Evolutionary conservation across 2,888 invertebrate species (phyloP).

Genomic region (Ophion costatus): DNA sequence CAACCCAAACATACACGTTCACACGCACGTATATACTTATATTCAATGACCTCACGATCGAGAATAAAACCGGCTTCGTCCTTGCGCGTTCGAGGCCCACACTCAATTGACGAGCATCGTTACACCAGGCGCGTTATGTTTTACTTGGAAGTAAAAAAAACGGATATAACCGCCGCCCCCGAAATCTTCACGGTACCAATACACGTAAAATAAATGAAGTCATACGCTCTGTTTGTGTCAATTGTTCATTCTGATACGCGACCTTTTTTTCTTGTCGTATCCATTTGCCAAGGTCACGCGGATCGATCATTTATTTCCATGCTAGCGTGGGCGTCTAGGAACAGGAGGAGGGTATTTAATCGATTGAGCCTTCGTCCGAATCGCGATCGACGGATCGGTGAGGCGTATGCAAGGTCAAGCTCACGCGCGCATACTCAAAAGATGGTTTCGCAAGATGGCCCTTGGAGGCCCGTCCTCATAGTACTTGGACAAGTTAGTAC

Average conservation of each 20-base stretch:
- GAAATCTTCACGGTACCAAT: too few relatives aligned
- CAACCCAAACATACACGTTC: background rate
- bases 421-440: background rate
- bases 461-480: too few relatives aligned
- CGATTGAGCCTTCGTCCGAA: conserved; percentile 1
- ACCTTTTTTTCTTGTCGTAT: background rate
- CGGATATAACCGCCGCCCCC: background rate
- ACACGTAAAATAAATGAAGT: background rate
- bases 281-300: conserved; percentile 37
- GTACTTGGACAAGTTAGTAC: too few relatives aligned
- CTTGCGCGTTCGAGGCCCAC: conserved; percentile 9
- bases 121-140: background rate
- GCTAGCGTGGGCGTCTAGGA: conserved; percentile 18
- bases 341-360: conserved; percentile 11
- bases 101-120: background rate
- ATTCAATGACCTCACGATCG: conserved; percentile 15
- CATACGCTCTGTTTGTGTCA: background rate
- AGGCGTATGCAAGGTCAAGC: background rate
- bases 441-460: background rate
- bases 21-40: background rate
- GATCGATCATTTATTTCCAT: conserved; percentile 38
- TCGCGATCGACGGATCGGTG: conserved; percentile 19
- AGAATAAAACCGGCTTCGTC: conserved; percentile 10
- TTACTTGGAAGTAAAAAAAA: background rate
- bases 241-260: background rate